Evolutionary conservation across 2,888 invertebrate species (phyloP).

Genomic region (Periphyllus acericola): DNA sequence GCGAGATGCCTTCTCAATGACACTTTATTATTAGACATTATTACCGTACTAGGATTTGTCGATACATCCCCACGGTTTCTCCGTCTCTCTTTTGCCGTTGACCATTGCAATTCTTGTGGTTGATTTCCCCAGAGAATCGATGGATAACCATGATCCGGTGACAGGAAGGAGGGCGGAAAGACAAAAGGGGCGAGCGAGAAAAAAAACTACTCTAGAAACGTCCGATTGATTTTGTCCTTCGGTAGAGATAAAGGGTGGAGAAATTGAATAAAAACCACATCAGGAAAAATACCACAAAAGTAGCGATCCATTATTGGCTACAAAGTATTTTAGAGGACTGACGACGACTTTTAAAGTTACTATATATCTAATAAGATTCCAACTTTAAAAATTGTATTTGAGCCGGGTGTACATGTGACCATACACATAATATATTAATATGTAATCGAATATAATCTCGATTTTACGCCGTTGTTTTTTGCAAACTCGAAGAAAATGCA

Average conservation of each 20-base stretch:
- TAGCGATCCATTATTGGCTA: slow-evolving; percentile 4
- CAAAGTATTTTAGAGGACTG: background rate
- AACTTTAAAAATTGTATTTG: background rate
- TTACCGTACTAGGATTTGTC: slow-evolving; percentile 1
- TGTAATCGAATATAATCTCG: background rate
- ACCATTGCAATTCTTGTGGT: slow-evolving; percentile 50
- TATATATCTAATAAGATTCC: background rate
- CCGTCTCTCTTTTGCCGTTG: background rate
- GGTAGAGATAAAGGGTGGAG: background rate
- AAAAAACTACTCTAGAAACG: slow-evolving; percentile 31
- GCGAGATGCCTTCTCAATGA: background rate
- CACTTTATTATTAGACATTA: slow-evolving; percentile 46
- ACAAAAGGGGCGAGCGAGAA: slow-evolving; percentile 11
- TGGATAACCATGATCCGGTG: slow-evolving; percentile 28
- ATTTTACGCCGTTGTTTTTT: background rate
- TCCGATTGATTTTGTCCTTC: slow-evolving; percentile 48
- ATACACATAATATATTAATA: background rate
- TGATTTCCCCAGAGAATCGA: slow-evolving; percentile 53
- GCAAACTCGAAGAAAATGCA: background rate
- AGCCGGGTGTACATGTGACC: background rate
- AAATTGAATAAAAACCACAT: slow-evolving; percentile 41
- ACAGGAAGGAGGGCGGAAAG: slow-evolving; percentile 2
- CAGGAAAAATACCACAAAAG: background rate
- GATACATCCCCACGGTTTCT: background rate
- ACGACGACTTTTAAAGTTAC: background rate